Percentiles rank a stretch among this genome's conserved stretches.
Conservation (phyloP, 2,797 vertebrate genomes). For the Taeniopygia guttata region DNA sequence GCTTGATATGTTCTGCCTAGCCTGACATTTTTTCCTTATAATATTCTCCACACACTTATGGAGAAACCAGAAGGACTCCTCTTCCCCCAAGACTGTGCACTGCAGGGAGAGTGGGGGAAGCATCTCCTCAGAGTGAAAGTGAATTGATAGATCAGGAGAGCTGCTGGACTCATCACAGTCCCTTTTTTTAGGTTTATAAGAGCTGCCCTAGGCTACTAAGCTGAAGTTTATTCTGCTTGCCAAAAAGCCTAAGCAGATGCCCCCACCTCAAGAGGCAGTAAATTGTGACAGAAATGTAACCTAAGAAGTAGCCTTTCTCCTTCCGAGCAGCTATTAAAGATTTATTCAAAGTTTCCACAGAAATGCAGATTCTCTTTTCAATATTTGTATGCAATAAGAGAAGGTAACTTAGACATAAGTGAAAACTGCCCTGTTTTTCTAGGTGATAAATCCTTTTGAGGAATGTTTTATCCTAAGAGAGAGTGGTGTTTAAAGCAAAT, state of each 20-base stretch:
- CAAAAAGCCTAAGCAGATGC: background rate
- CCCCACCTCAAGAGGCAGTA: background rate
- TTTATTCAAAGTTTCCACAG: background rate
- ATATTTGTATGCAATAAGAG: background rate
- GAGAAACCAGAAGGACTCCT: background rate
- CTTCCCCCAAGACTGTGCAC: background rate
- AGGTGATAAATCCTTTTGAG: background rate
- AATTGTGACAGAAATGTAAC: background rate
- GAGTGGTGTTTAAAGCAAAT: background rate
- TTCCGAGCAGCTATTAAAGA: background rate
- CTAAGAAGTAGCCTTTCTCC: background rate
- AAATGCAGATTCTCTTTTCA: background rate
- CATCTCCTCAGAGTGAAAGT: background rate
- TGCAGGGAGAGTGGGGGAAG: background rate
- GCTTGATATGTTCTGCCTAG: rapidly evolving
- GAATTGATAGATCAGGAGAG: background rate
- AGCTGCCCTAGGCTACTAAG: background rate
- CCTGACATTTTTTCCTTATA: background rate
- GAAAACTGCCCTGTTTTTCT: background rate
- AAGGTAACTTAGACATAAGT: background rate
- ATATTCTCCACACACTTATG: background rate
- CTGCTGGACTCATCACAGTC: background rate
- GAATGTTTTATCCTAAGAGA: background rate
- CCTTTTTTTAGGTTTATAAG: background rate
- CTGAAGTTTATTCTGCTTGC: background rate